These are phyloP conservation scores for Strix aluco DNA, from an alignment of 2,113 vertebrate species.

Conservation along the genomic window DNA sequence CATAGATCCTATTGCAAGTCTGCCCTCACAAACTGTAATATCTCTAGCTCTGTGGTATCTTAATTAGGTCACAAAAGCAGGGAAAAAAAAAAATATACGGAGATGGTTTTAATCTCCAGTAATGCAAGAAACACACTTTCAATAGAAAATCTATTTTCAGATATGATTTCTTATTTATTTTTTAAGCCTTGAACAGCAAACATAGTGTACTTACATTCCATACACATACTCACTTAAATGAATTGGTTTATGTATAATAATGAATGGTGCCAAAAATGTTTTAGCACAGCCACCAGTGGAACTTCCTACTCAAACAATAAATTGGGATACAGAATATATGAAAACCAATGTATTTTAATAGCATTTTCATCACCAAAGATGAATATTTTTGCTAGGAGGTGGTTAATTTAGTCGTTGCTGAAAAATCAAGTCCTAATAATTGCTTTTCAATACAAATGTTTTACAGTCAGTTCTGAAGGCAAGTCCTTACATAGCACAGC, in stretches of 20 bases:
- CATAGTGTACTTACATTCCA: not conserved
- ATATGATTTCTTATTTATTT: not conserved
- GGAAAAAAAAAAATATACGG: not conserved
- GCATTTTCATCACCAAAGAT: not conserved
- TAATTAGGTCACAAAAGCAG: conserved; percentile 33
- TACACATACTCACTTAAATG: not conserved
- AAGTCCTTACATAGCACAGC: not conserved
- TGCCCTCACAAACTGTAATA: not conserved
- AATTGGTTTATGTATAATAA: not conserved
- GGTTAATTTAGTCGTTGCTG: not conserved
- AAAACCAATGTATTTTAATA: not conserved
- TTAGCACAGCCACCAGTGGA: not conserved
- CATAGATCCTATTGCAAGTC: not conserved
- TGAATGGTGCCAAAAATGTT: not conserved
- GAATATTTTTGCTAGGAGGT: not conserved
- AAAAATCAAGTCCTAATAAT: conserved; percentile 42
- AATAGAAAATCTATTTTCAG: not conserved
- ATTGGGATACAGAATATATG: not conserved
- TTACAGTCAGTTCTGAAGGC: not conserved
- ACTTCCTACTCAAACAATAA: not conserved
- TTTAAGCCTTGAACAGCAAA: not conserved
- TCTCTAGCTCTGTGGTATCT: not conserved
- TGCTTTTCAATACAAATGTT: conserved; percentile 40
- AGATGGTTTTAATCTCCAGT: not conserved
- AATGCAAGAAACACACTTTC: not conserved